A percentile compares a stretch with the other conserved stretches of the same genome.
phyloP scores from a whole-genome alignment of 2,113 vertebrate genomes.

The Numida meleagris region DNA sequence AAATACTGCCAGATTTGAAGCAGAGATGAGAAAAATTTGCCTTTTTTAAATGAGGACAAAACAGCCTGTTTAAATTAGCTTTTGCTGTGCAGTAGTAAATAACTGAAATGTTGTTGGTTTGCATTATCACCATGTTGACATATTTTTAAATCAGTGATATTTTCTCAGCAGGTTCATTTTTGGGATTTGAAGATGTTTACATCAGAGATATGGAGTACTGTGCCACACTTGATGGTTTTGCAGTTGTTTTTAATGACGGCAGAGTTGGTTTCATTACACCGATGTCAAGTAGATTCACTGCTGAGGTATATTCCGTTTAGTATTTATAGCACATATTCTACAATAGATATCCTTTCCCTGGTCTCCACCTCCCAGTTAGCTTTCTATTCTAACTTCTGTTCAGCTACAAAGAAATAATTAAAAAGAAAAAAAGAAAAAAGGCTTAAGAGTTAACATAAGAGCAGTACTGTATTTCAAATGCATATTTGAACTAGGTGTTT shows the following conservation, averaged over 20 bases:
- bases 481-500: not conserved
- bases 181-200: slow-evolving; percentile 88
- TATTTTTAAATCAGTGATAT: not conserved
- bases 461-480: not conserved
- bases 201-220: slow-evolving; percentile 95
- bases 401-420: not conserved
- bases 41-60: not conserved
- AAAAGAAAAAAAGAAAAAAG: not conserved
- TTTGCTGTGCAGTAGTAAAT: not conserved
- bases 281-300: slow-evolving; percentile 86
- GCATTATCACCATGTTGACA: not conserved
- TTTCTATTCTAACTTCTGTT: not conserved
- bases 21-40: not conserved
- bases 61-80: not conserved
- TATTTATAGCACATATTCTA: not conserved
- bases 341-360: not conserved
- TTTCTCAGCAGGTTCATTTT: slow-evolving; percentile 85
- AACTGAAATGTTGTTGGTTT: not conserved
- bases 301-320: slow-evolving; percentile 83
- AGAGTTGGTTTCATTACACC: slow-evolving; percentile 96
- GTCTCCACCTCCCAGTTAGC: not conserved
- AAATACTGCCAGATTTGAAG: not conserved
- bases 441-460: not conserved
- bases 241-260: slow-evolving; percentile 94
- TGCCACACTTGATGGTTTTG: slow-evolving; percentile 93